Conservation (phyloP, 2,888 invertebrate species). For the Pterostichus madidus region DNA sequence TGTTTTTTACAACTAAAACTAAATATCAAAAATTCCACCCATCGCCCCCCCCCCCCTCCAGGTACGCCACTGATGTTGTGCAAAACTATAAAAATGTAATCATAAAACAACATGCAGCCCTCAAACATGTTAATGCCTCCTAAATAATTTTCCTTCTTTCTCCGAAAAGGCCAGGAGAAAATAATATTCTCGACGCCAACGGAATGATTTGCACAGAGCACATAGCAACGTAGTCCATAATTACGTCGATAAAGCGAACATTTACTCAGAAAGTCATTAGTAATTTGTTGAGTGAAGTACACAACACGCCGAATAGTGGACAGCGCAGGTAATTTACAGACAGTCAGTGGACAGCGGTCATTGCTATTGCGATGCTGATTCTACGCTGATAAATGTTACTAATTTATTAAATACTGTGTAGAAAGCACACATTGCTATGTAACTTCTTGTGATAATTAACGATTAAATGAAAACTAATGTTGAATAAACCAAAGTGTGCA, state of each 20-base stretch:
- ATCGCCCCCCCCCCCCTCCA: no score
- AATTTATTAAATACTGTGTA: constrained; percentile 26
- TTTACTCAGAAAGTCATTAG: constrained; percentile 14
- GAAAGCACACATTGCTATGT: constrained; percentile 3
- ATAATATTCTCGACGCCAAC: background rate
- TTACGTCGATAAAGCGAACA: constrained; percentile 1
- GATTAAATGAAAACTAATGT: background rate
- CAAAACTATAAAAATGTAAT: no score
- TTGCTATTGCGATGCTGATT: background rate
- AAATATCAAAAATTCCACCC: no score
- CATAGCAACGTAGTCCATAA: background rate
- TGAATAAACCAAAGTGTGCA: background rate
- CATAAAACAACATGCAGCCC: no score
- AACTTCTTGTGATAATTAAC: constrained; percentile 13
- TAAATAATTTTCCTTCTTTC: no score
- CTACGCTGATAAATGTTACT: background rate
- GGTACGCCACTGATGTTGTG: no score
- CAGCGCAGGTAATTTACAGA: background rate
- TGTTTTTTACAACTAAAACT: no score
- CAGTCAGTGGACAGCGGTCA: background rate
- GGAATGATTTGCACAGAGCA: background rate
- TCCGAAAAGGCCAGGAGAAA: background rate
- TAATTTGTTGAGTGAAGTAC: constrained; percentile 19
- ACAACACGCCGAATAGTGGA: constrained; percentile 10
- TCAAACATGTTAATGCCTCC: no score